Conservation (phyloP, 2,113 vertebrate species). For the Scatophagus argus region DNA sequence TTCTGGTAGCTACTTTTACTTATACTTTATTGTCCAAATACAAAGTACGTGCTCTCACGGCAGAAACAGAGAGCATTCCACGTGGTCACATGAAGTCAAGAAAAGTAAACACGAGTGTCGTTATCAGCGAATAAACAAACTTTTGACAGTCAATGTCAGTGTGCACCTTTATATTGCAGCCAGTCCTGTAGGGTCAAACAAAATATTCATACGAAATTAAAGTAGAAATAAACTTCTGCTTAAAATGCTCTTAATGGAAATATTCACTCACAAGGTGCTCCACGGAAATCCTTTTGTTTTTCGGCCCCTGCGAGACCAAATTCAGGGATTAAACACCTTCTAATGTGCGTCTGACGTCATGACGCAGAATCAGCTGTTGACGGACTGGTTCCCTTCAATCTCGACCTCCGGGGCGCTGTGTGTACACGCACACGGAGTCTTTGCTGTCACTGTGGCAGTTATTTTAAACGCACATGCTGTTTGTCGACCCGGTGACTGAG, state of each 20-base stretch:
- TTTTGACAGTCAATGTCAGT: not conserved
- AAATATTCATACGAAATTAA: not conserved
- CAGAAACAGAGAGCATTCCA: not conserved
- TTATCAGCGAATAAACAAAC: too few species aligned
- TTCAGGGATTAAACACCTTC: not conserved
- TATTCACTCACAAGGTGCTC: not conserved
- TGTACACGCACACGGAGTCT: not conserved
- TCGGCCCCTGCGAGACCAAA: constrained; percentile 21
- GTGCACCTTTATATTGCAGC: too few species aligned
- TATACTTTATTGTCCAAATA: not conserved
- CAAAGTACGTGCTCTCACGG: not conserved
- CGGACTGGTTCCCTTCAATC: not conserved
- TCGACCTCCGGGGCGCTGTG: constrained; percentile 41
- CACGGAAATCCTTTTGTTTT: too few species aligned
- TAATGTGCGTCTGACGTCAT: constrained; percentile 34
- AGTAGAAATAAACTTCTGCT: too few species aligned
- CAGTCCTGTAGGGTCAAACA: too few species aligned
- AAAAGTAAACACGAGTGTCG: too few species aligned
- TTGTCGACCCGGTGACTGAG: constrained; percentile 39
- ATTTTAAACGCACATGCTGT: constrained; percentile 50
- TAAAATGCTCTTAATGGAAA: not conserved
- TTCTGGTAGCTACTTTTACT: not conserved
- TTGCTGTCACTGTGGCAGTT: not conserved
- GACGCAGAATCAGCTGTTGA: constrained; percentile 71
- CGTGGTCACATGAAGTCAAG: not conserved